Conservation (phyloP, 2,113 vertebrate genomes). For the Kobus ellipsiprymnus region DNA sequence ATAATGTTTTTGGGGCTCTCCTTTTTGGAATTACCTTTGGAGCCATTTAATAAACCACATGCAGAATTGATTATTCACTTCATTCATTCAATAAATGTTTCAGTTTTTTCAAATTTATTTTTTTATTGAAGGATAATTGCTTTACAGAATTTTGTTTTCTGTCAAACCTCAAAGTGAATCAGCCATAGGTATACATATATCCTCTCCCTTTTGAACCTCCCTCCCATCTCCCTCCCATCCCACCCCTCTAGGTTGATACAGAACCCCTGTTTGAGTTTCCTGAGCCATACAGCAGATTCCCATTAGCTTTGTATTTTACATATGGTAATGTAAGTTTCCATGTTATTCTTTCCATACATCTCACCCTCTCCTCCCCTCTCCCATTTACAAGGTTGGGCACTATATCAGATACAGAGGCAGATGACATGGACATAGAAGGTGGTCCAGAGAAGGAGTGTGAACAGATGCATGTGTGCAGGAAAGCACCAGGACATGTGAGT, state of each 20-base stretch:
- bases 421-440: not conserved
- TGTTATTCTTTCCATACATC: not conserved
- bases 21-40: conserved; percentile 12
- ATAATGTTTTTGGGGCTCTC: not conserved
- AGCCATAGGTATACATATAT: not conserved
- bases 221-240: not conserved
- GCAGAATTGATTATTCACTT: not conserved
- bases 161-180: not conserved
- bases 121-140: not conserved
- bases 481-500: not conserved
- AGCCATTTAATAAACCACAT: not conserved
- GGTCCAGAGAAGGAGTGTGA: not conserved
- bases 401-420: not conserved
- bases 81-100: not conserved
- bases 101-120: not conserved
- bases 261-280: not conserved
- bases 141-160: not conserved
- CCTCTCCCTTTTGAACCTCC: not conserved
- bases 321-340: not conserved
- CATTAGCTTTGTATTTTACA: not conserved
- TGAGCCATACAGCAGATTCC: not conserved
- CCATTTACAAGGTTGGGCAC: not conserved
- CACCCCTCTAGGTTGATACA: not conserved
- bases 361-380: not conserved
- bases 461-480: not conserved